Percentiles rank a stretch among this genome's conserved stretches.
Evolutionary conservation across 2,888 invertebrate genomes (phyloP).

Genomic region (Tromatobia lineatoria): DNA sequence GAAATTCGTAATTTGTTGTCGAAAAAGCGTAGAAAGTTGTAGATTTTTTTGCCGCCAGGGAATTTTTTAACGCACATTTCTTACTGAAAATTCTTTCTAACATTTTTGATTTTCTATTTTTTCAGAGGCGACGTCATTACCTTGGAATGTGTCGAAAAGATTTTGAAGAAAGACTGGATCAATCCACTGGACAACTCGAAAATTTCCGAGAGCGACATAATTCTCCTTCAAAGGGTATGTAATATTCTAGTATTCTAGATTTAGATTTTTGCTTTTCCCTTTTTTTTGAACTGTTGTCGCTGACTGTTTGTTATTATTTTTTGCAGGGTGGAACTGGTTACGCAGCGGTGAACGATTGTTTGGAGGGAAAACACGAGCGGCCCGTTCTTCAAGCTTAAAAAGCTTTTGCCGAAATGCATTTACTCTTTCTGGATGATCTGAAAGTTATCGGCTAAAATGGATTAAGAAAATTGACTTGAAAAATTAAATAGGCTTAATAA

Average conservation of each 20-base stretch:
- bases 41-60: too few species aligned
- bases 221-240: slow-evolving; percentile 95
- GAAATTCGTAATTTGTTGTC: too few species aligned
- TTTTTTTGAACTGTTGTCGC: not conserved
- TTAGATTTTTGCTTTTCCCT: not conserved
- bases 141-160: slow-evolving; percentile 97
- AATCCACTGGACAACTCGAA: slow-evolving; percentile 96
- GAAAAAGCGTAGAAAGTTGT: too few species aligned
- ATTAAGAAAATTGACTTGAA: too few species aligned
- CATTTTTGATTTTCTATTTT: not conserved
- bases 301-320: slow-evolving; percentile 3
- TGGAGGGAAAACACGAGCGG: slow-evolving; percentile 93
- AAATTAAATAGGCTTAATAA: too few species aligned
- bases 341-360: slow-evolving; percentile 93
- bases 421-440: too few species aligned
- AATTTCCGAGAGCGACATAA: slow-evolving; percentile 96
- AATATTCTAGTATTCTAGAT: slow-evolving; percentile 75
- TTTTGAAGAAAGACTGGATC: slow-evolving; percentile 98
- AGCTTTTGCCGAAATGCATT: too few species aligned
- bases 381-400: slow-evolving; percentile 93
- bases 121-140: slow-evolving; percentile 97
- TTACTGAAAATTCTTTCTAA: slow-evolving; percentile 20
- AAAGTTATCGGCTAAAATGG: too few species aligned
- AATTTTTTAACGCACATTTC: not conserved
- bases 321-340: slow-evolving; percentile 97